Evolutionary conservation across 2,113 vertebrate species (phyloP).

Genomic region (Pluvianellus socialis): DNA sequence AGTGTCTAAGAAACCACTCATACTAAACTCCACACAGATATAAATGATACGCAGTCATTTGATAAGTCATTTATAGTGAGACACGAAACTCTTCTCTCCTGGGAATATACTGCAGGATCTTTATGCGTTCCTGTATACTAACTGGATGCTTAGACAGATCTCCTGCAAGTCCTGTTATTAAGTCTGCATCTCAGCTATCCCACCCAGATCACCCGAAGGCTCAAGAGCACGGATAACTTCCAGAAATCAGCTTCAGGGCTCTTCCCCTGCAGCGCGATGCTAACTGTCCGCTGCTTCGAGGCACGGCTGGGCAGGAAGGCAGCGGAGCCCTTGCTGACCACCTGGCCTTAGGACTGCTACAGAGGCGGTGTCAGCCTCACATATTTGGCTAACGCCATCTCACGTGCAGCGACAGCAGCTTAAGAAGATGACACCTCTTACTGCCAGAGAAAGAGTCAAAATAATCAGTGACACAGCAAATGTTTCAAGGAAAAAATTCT

Average conservation of each 20-base stretch:
- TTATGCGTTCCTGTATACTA: not conserved
- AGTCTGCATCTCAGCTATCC: not conserved
- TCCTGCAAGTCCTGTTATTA: not conserved
- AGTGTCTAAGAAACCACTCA: constrained; percentile 40
- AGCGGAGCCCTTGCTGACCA: not conserved
- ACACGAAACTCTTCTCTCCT: not conserved
- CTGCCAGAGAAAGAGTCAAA: not conserved
- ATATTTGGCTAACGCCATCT: not conserved
- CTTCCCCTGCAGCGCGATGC: fast-evolving
- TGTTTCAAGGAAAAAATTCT: not conserved
- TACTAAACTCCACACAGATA: constrained; percentile 20
- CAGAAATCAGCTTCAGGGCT: not conserved
- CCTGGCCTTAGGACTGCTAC: not conserved
- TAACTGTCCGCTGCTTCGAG: not conserved
- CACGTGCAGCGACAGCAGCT: not conserved
- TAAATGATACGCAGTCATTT: constrained; percentile 12
- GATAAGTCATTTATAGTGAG: constrained; percentile 23
- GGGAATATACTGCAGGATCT: not conserved
- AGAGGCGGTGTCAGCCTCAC: not conserved
- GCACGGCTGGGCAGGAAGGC: not conserved
- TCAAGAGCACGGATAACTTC: not conserved
- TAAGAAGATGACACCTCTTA: not conserved
- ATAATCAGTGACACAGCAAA: not conserved
- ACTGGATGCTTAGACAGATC: not conserved
- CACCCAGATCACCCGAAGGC: not conserved